A percentile compares a stretch with the other conserved stretches of the same genome.
phyloP scores from a whole-genome alignment of 2,797 vertebrate genomes.

The Muscicapa striata region DNA sequence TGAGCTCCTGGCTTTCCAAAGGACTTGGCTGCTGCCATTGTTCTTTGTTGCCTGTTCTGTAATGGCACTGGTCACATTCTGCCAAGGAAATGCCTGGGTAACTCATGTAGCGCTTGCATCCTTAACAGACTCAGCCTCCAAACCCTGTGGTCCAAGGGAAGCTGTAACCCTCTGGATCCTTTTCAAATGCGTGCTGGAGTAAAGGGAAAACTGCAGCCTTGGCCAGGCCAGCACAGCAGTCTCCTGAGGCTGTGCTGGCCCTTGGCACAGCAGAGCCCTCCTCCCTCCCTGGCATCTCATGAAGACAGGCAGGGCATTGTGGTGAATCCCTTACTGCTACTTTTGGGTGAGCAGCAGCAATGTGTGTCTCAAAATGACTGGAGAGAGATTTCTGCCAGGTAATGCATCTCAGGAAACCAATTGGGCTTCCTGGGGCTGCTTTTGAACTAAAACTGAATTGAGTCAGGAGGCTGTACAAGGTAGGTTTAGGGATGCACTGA shows the following conservation, averaged over 20 bases:
- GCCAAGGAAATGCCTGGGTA: neutral
- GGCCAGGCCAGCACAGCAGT: neutral
- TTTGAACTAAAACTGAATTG: neutral
- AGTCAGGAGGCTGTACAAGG: neutral
- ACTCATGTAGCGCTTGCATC: neutral
- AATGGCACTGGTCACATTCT: neutral
- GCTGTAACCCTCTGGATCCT: neutral
- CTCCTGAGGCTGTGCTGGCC: neutral
- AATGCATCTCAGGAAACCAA: neutral
- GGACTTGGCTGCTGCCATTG: neutral
- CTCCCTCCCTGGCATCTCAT: neutral
- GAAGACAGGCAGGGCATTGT: neutral
- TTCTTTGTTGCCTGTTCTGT: neutral
- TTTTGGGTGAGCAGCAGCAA: neutral
- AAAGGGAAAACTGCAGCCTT: neutral
- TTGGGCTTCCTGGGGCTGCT: neutral
- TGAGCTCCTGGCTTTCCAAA: neutral
- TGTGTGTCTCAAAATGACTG: neutral
- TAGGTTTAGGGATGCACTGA: neutral
- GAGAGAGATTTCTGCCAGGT: neutral
- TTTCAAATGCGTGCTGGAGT: neutral
- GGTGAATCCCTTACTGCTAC: neutral
- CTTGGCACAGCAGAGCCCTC: neutral
- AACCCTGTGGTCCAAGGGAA: neutral
- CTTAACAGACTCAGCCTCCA: neutral